phyloP scores from a whole-genome alignment of 2,888 invertebrate species.

The Eurois occulta region DNA sequence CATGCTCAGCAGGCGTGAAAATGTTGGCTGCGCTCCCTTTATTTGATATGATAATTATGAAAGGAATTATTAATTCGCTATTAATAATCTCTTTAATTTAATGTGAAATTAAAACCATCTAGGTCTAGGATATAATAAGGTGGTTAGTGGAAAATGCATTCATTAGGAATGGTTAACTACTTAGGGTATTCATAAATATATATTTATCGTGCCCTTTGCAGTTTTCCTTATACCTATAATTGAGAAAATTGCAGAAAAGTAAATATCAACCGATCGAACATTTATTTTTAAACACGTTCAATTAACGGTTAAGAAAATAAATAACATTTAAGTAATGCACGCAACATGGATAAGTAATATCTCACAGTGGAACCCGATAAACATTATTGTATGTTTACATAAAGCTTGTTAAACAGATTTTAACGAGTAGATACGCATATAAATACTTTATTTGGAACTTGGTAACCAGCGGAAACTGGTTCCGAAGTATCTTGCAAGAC shows the following conservation, averaged over 20 bases:
- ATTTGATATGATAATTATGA: conserved; percentile 12
- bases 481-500: conserved; percentile 53
- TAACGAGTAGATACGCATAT: conserved; percentile 63
- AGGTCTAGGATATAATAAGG: neutral
- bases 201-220: neutral
- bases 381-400: conserved; percentile 54
- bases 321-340: conserved; percentile 45
- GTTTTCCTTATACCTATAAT: conserved; percentile 30
- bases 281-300: conserved; percentile 44
- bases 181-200: neutral
- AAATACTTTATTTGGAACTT: conserved; percentile 64
- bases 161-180: neutral
- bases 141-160: neutral
- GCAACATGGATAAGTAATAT: conserved; percentile 38
- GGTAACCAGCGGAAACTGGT: conserved; percentile 42
- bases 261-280: conserved; percentile 18
- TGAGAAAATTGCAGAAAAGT: conserved; percentile 36
- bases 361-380: conserved; percentile 58
- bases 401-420: conserved; percentile 68
- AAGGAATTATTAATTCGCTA: neutral
- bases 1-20: neutral
- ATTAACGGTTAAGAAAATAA: conserved; percentile 53
- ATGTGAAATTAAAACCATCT: neutral
- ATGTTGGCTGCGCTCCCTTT: conserved; percentile 3
- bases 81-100: neutral